A percentile compares a stretch with the other conserved stretches of the same genome.
Conservation (phyloP, 2,888 invertebrate genomes). For the Acrobeloides nanus region DNA sequence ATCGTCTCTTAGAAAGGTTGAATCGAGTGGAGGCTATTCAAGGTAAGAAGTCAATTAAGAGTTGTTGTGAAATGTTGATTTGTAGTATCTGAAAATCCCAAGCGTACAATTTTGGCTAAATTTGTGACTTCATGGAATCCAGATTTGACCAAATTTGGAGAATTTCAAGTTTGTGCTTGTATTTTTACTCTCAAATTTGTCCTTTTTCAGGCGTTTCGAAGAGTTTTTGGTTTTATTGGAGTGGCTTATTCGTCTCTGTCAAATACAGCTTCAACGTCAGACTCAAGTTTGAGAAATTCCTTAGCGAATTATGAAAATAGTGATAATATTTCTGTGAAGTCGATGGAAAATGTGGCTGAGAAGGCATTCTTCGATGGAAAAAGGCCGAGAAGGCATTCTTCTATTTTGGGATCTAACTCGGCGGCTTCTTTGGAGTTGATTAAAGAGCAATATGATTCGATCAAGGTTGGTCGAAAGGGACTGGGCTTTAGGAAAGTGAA, state of each 20-base stretch:
- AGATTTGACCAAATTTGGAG: slow-evolving; percentile 36
- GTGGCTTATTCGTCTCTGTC: slow-evolving; percentile 37
- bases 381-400: too few species aligned
- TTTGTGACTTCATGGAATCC: slow-evolving; percentile 34
- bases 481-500: too few species aligned
- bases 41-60: slow-evolving; percentile 12
- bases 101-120: slow-evolving; percentile 35
- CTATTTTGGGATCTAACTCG: too few species aligned
- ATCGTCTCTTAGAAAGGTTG: slow-evolving; percentile 21
- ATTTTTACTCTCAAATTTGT: too few species aligned
- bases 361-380: slow-evolving; percentile 7
- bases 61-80: slow-evolving; percentile 8
- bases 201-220: slow-evolving; percentile 35
- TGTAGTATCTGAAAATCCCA: slow-evolving; percentile 42
- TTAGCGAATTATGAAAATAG: too few species aligned
- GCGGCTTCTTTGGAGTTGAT: too few species aligned
- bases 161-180: slow-evolving; percentile 34
- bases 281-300: too few species aligned
- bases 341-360: too few species aligned
- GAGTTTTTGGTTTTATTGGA: slow-evolving; percentile 43
- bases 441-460: too few species aligned
- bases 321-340: too few species aligned
- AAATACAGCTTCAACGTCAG: too few species aligned
- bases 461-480: too few species aligned
- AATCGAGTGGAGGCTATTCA: slow-evolving; percentile 21